Percentiles rank a stretch among this genome's conserved stretches.
phyloP scores from a whole-genome alignment of 2,113 vertebrate species.

The Nymphicus hollandicus region DNA sequence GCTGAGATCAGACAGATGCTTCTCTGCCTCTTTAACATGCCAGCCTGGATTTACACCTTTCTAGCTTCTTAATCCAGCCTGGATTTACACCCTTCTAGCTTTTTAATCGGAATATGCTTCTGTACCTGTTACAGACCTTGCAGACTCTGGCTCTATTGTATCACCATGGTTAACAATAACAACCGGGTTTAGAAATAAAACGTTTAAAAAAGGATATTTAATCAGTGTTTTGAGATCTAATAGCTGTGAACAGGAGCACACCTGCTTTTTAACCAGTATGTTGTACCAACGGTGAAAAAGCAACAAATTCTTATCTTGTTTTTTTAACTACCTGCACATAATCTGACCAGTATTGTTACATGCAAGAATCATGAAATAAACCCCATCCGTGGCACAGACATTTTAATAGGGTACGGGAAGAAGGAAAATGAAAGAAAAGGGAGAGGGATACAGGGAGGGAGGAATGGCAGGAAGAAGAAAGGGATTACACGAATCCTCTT shows the following conservation, averaged over 20 bases:
- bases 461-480: not conserved
- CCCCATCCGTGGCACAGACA: fast-evolving
- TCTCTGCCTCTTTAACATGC: not conserved
- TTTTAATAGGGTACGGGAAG: not conserved
- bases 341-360: not conserved
- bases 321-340: not conserved
- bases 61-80: not conserved
- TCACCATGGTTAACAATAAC: not conserved
- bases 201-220: fast-evolving
- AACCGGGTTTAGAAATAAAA: not conserved
- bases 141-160: not conserved
- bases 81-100: not conserved
- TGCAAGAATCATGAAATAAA: not conserved
- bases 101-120: not conserved
- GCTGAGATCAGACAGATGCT: not conserved
- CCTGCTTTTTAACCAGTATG: not conserved
- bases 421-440: not conserved
- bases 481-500: not conserved
- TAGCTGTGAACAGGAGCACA: not conserved
- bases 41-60: not conserved
- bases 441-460: not conserved
- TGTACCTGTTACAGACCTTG: not conserved
- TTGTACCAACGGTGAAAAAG: not conserved
- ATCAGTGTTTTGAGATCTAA: not conserved
- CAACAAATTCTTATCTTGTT: not conserved